Base-by-base conservation (phyloP, 2,888 invertebrate species). In the Pristionchus japonicus region DNA sequence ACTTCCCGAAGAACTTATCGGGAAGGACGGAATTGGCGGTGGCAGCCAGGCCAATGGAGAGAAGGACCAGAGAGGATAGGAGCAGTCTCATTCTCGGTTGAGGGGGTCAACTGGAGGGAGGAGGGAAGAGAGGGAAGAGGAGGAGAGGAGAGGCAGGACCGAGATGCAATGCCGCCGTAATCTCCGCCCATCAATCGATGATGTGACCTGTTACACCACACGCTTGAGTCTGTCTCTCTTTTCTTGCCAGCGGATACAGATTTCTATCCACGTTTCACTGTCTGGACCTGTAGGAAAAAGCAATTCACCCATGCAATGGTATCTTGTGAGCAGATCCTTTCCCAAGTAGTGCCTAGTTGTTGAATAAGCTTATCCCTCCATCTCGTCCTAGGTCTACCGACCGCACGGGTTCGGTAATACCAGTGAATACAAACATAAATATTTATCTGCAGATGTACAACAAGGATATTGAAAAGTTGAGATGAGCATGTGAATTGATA, bases 1-100 rank as follows among this genome's bases (percentile, higher is more conserved):
- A 93, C 27, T 89, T 91, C 70, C 92, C 92, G 89, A 91, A 92
- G 90, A 89, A 92, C 89, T 92, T 91, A 20, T 91, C 91, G 7
- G 92, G 92, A 15, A 92, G 90, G 43, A 27, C n/a, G 47, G 77
- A 88, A 88, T 91, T 31, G 47, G 90, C 61, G 11, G 49, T 64
- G 74, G 77, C 88, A 70, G 88, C 86, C 34, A 90, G 86, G 61
- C 85, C 83, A 23, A 90, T 87, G 57, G 88, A 87, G 49, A 90
- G 49, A n/a, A 90, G 86, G 27, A 88, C 88, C 34, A 92, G 83
- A 43, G 61, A 64, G 31, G 82, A 49, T 15, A 52, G 49, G 34
- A 70, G 27, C 20, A 87, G 49, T 31, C 49, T 70, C 87, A 74
- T 74, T 37, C 82, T n/a, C 43, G 37, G n/a, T n/a, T 47, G 11